Conservation (phyloP, 2,113 vertebrate species). For the Oreochromis niloticus region DNA sequence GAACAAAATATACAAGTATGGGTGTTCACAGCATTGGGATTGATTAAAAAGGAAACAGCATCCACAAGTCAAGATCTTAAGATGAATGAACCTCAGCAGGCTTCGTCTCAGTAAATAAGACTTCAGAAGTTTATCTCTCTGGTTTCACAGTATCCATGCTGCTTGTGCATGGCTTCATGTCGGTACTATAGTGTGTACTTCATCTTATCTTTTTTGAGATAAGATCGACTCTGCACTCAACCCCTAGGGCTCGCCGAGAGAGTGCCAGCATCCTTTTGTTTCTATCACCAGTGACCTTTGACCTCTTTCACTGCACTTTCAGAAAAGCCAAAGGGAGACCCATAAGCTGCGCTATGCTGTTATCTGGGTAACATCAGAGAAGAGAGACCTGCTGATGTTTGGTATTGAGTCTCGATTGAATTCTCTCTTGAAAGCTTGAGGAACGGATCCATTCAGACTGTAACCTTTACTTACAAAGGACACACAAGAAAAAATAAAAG, state of each 20-base stretch:
- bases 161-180: background rate
- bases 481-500: background rate
- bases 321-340: background rate
- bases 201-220: background rate
- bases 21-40: background rate
- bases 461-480: background rate
- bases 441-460: background rate
- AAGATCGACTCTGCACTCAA: background rate
- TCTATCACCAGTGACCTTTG: constrained; percentile 3
- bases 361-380: background rate
- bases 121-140: background rate
- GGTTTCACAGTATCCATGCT: background rate
- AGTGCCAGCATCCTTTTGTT: background rate
- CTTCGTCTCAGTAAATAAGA: background rate
- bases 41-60: background rate
- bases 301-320: background rate
- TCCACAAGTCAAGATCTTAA: background rate
- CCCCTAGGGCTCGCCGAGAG: background rate
- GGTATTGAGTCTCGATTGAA: background rate
- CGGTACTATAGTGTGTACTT: background rate
- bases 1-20: background rate
- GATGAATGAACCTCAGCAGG: background rate
- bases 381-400: background rate
- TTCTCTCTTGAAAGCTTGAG: background rate
- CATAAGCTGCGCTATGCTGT: background rate